phyloP scores from a whole-genome alignment of 2,888 invertebrate species.

The Eristalinus sepulchralis region DNA sequence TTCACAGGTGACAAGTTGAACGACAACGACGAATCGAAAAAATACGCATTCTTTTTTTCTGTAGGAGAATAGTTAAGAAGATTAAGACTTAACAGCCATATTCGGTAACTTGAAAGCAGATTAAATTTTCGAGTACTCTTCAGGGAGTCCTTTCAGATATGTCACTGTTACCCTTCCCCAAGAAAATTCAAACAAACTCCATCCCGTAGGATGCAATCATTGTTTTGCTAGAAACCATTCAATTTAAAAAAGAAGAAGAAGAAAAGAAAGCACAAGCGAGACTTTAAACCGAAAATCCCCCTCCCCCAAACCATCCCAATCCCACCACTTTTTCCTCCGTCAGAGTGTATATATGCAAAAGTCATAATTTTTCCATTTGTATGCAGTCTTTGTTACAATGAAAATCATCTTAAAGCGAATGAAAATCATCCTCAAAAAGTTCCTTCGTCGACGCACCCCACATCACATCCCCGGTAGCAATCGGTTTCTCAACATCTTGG shows the following conservation, averaged over 20 bases:
- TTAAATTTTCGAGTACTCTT: background rate
- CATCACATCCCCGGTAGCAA: background rate
- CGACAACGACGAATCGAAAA: too few species aligned
- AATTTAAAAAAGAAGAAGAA: background rate
- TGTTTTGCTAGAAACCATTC: background rate
- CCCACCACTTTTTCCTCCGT: constrained; percentile 14
- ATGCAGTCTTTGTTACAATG: constrained; percentile 57
- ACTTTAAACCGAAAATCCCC: constrained; percentile 35
- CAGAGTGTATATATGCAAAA: constrained; percentile 18
- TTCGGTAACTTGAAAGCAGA: too few species aligned
- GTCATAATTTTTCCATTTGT: constrained; percentile 69
- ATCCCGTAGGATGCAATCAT: background rate
- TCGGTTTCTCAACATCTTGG: background rate
- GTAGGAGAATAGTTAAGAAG: too few species aligned
- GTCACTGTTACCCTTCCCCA: background rate
- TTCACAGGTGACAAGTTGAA: too few species aligned
- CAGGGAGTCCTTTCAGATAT: background rate
- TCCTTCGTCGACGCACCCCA: background rate
- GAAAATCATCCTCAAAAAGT: background rate
- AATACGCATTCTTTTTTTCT: too few species aligned
- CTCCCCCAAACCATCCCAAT: background rate
- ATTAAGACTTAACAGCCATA: too few species aligned
- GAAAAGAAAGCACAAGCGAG: background rate
- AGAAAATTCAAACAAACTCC: background rate
- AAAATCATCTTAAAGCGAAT: constrained; percentile 54